phyloP scores from a whole-genome alignment of 2,113 vertebrate genomes.

The Taxidea taxus region DNA sequence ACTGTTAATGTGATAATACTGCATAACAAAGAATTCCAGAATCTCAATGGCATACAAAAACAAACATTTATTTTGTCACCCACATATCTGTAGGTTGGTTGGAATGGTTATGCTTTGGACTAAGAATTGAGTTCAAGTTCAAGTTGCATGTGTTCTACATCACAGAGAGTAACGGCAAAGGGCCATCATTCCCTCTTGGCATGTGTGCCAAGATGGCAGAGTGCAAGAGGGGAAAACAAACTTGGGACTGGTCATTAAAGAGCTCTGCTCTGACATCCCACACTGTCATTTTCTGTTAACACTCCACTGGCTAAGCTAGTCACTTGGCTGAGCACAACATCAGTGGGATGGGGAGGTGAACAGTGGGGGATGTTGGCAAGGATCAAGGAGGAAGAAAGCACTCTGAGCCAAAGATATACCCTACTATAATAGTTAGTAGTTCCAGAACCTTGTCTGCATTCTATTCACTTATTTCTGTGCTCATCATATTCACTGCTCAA shows the following conservation, averaged over 20 bases:
- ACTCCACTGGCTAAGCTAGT: neutral
- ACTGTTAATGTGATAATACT: neutral
- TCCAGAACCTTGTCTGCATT: neutral
- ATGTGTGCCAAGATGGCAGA: neutral
- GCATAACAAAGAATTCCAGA: neutral
- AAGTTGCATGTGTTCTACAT: neutral
- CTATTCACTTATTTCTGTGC: conserved; percentile 3
- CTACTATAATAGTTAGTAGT: neutral
- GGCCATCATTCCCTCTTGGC: too few relatives aligned
- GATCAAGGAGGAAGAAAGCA: neutral
- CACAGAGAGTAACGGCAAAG: neutral
- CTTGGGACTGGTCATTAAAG: neutral
- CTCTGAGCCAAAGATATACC: neutral
- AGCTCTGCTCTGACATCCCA: neutral
- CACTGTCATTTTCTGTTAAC: neutral
- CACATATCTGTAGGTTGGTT: neutral
- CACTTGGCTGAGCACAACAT: neutral
- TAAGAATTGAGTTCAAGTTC: neutral
- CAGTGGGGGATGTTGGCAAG: neutral
- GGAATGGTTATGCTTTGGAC: neutral
- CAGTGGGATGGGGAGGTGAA: neutral
- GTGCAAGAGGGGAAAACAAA: neutral
- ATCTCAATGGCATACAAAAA: neutral
- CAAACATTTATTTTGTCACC: neutral
- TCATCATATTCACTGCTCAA: neutral